Evolutionary conservation across 1,140 invertebrate genomes (phyloP).

Genomic region (Anoplophora glabripennis): DNA sequence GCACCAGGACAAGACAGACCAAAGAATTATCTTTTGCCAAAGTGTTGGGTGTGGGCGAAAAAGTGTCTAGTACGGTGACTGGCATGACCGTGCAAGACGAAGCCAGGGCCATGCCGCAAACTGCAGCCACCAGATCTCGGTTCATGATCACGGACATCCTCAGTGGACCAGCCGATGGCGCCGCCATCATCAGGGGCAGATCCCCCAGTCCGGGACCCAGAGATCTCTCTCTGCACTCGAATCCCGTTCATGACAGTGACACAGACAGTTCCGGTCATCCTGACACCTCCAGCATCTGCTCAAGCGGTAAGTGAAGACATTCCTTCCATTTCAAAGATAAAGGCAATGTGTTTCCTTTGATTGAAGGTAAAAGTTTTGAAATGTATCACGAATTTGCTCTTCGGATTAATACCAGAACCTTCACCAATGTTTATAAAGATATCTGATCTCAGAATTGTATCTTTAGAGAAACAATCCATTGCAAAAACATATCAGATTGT

Average conservation of each 20-base stretch:
- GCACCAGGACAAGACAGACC: too few relatives aligned
- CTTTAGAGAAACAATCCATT: too few relatives aligned
- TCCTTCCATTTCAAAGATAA: too few relatives aligned
- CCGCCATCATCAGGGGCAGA: slow-evolving; percentile 31
- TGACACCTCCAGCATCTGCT: slow-evolving; percentile 48
- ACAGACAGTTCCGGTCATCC: slow-evolving; percentile 49
- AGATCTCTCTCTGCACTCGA: slow-evolving; percentile 45
- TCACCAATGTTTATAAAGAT: too few relatives aligned
- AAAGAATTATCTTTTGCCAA: slow-evolving; percentile 15
- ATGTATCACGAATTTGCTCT: too few relatives aligned
- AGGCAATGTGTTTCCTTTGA: too few relatives aligned
- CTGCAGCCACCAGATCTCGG: slow-evolving; percentile 58
- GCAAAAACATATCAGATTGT: too few relatives aligned
- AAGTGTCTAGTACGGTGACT: slow-evolving; percentile 45
- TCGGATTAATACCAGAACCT: too few relatives aligned
- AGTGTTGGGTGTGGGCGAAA: slow-evolving; percentile 45
- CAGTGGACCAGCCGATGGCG: slow-evolving; percentile 48
- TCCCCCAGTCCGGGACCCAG: slow-evolving; percentile 49
- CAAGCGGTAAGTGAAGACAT: slow-evolving; percentile 41
- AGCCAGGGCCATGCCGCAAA: slow-evolving; percentile 47
- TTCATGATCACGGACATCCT: slow-evolving; percentile 81
- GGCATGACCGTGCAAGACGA: slow-evolving; percentile 51
- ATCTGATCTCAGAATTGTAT: too few relatives aligned
- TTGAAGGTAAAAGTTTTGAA: too few relatives aligned
- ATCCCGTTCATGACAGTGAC: slow-evolving; percentile 45